Base-by-base conservation (phyloP, 2,113 vertebrate genomes). In the Thunnus maccoyii region DNA sequence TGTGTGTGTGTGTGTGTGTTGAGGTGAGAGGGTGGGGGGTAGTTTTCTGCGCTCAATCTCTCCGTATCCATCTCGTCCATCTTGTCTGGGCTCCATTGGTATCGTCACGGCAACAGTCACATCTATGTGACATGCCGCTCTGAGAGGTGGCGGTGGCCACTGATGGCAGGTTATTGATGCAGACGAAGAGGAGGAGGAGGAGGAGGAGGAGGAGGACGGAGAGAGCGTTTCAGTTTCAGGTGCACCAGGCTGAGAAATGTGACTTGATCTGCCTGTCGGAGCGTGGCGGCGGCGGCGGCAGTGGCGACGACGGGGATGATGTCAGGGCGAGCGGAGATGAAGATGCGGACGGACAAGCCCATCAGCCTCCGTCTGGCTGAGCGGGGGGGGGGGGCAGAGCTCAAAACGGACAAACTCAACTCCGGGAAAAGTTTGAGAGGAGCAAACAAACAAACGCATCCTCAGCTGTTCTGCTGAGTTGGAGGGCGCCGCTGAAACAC, bases 101-200 rank as follows among this genome's bases (percentile, higher is more conserved):
- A 94, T 75, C 90, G 89, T 96, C 96, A 96, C 94, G 86, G 91
- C 90, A 95, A 94, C 93, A 95, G 95, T 95, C 95, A 96, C 89
- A 95, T 96, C 93, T 85, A 95, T 96, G 93, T 96, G 95, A 96
- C 95, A 96, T 71, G 4, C 91, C 87, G 93, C 93, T 90, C 84
- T 93, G 94, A 95, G 90, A 93, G 93, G 94, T 93, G 91, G 90
- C 16, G 78, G 93, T 44, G 46, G 55, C 17, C 88, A 88, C 92
- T 95, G 93, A 94, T 91, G 95, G 92, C 84, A 93, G 91, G 78
- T 94, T 87, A 92, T 79, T 82, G 51, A 93, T 69, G 83, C 63
- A 52, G 84, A 88, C 73, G 18, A 72, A 30, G 72, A 72, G 70
- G 30, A 86, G 78, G 70, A 72, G 67, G 78, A 72, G 47, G 60